These are phyloP conservation scores for Eupithecia exiguata DNA, from an alignment of 2,888 invertebrate genomes.

Conservation along the genomic window DNA sequence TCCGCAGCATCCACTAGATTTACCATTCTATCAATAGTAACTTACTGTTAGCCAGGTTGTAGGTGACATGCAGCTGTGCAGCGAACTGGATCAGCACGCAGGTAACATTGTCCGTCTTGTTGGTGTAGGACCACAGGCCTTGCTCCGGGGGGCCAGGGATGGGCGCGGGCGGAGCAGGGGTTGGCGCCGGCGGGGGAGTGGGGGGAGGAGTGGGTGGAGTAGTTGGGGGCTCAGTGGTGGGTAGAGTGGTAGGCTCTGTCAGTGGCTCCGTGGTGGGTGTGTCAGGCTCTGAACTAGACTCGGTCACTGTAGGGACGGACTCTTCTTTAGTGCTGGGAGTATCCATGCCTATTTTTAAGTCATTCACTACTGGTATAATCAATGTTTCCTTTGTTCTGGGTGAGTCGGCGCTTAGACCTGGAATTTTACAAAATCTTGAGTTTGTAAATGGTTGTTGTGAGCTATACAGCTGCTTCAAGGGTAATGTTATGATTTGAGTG, in stretches of 20 bases:
- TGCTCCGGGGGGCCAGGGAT: conserved; percentile 63
- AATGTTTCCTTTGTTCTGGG: neutral
- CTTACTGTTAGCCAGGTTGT: conserved; percentile 67
- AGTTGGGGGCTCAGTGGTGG: conserved; percentile 49
- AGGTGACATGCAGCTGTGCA: conserved; percentile 85
- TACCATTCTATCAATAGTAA: conserved; percentile 32
- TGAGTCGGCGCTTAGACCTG: neutral
- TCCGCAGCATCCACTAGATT: neutral
- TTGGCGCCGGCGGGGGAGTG: conserved; percentile 59
- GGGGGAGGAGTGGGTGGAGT: conserved; percentile 70
- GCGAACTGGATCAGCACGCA: conserved; percentile 88
- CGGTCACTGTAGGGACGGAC: neutral
- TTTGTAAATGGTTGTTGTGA: neutral
- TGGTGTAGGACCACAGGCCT: conserved; percentile 62
- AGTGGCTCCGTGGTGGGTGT: neutral
- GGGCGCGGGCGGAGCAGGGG: conserved; percentile 58
- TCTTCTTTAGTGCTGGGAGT: neutral
- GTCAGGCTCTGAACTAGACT: neutral
- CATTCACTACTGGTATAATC: conserved; percentile 1
- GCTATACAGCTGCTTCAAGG: neutral
- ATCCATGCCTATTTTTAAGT: neutral
- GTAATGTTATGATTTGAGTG: neutral
- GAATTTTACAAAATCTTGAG: neutral
- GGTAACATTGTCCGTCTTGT: conserved; percentile 72
- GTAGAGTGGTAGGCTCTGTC: neutral